Base-by-base conservation (phyloP, 1,140 invertebrate genomes). In the Drosophila insularis region DNA sequence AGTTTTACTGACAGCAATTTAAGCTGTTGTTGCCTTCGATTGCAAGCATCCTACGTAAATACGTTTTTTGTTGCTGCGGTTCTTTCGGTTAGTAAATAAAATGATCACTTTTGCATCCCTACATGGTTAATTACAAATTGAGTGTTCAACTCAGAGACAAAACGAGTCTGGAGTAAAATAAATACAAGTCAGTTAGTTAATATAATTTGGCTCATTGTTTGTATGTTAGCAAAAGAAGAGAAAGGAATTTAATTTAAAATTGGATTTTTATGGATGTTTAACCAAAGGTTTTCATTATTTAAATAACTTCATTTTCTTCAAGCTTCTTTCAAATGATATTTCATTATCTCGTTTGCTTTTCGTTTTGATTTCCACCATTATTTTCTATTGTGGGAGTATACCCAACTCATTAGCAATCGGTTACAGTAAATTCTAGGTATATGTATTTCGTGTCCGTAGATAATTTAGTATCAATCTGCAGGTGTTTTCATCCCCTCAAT, bases 101-200 rank as follows among this genome's bases (percentile, higher is more conserved):
- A 21, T 56, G 59, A 59, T 66, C 31, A 23, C 37, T 63, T 31
- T 53, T 5, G 4, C 43, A 58, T 39, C 64, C 68, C 40, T 66
- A 62, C 62, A 79, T 76, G 76, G 72, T 55, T 80, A 80, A 85
- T 69, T 80, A 63, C 71, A 71, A 77, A 73, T 70, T 85, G 68
- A 43, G 67, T 13, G 6, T 8, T 27, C 27, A 53, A 53, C 3
- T 19, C n/a, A 32, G 10, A 19, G 19, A 70, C 71, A 62, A 75
- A 74, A 58, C 59, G 71, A 2, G 60, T 55, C 32, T 63, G 17
- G 4, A 4, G 27, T 31, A 17, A 56, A 35, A 35, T 35, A 35
- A 5, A 35, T 31, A 31, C 5, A n/a, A n/a, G 27, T 35, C 32
- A 35, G 7, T 35, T 35, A 10, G 7, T 10, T 35, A 32, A 32